Evolutionary conservation across 2,797 vertebrate species (phyloP).

Genomic region (Kryptopterus vitreolus): DNA sequence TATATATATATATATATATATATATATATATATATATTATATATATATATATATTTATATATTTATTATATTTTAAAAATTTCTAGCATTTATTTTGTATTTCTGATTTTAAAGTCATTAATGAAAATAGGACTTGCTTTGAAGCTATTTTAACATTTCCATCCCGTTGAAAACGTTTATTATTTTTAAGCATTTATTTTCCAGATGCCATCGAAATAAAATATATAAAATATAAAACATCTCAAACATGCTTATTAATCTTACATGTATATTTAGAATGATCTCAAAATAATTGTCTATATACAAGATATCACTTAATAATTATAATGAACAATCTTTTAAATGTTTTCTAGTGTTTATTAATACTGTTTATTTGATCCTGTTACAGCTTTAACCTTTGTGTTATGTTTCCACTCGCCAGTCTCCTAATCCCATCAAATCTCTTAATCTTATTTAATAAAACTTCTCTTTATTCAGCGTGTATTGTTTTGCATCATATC

Average conservation of each 20-base stretch:
- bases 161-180: background rate
- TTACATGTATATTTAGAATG: background rate
- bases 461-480: background rate
- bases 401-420: background rate
- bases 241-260: background rate
- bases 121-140: background rate
- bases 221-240: background rate
- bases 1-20: too few species aligned
- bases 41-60: too few species aligned
- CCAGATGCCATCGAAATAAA: background rate
- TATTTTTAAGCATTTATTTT: background rate
- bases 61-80: background rate
- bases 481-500: background rate
- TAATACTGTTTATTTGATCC: background rate
- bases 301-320: background rate
- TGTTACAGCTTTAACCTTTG: conserved; percentile 13
- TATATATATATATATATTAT: too few species aligned
- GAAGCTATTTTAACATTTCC: background rate
- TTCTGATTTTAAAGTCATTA: background rate
- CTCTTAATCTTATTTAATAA: conserved; percentile 20
- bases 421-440: conserved; percentile 13
- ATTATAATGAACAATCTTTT: background rate
- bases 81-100: background rate
- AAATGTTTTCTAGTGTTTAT: background rate
- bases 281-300: background rate